These are phyloP conservation scores for Mesaphorura yosii DNA, from an alignment of 1,140 invertebrate species.

Conservation along the genomic window DNA sequence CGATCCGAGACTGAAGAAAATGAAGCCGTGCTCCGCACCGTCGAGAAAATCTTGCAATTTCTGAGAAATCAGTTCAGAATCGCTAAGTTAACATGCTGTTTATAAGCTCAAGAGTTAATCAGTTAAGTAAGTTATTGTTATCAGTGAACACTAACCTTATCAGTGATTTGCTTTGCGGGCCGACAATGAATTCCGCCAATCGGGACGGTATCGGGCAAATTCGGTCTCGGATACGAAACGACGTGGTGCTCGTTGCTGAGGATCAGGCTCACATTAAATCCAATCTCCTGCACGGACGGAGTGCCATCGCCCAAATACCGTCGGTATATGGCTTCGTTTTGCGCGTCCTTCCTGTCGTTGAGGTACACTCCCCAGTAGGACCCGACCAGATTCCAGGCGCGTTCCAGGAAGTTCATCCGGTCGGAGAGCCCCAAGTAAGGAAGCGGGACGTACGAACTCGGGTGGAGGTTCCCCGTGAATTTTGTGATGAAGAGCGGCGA, in stretches of 20 bases:
- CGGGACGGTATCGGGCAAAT: constrained; percentile 42
- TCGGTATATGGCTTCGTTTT: neutral
- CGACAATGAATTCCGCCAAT: constrained; percentile 39
- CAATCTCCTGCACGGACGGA: neutral
- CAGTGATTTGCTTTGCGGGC: neutral
- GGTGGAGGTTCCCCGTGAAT: constrained; percentile 4
- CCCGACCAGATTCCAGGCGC: neutral
- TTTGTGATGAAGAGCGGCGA: neutral
- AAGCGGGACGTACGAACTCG: constrained; percentile 11
- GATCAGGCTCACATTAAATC: constrained; percentile 39
- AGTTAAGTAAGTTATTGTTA: too few relatives aligned
- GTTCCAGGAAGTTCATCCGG: constrained; percentile 13
- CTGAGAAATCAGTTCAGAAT: neutral
- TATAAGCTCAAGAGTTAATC: too few relatives aligned
- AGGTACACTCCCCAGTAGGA: neutral
- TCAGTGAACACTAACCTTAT: neutral
- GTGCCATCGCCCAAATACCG: neutral
- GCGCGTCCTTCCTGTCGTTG: neutral
- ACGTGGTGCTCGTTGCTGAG: constrained; percentile 46
- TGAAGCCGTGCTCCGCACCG: constrained; percentile 53
- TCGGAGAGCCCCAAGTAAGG: constrained; percentile 39
- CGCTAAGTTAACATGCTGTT: neutral
- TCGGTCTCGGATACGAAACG: constrained; percentile 39
- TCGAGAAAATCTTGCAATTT: constrained; percentile 1
- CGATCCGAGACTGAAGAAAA: constrained; percentile 68